Evolutionary conservation across 64 coral and sea anemone species (phyloP).

Genomic region (Acropora yongei): DNA sequence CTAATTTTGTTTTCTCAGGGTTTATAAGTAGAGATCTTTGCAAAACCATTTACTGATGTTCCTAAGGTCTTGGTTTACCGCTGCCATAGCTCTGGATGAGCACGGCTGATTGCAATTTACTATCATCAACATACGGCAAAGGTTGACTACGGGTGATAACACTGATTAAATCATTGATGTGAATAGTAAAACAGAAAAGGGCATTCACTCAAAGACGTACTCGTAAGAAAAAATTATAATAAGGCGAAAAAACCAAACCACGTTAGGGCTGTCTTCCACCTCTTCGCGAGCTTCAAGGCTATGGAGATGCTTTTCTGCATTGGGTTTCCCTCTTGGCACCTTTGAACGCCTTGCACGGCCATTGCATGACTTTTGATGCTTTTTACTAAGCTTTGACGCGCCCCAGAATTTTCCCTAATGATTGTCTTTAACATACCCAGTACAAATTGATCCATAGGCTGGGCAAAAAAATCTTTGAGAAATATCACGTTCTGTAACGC

Average conservation of each 20-base stretch:
- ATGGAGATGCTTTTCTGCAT: background rate
- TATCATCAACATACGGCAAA: background rate
- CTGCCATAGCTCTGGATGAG: background rate
- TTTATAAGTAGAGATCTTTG: slow-evolving; percentile 35
- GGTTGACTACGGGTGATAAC: background rate
- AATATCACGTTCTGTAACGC: slow-evolving; percentile 36
- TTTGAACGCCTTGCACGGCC: background rate
- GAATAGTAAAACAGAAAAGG: background rate
- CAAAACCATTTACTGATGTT: slow-evolving; percentile 5
- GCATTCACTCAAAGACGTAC: too few relatives aligned
- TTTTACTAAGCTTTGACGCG: background rate
- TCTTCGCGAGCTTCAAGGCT: background rate
- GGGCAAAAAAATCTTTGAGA: slow-evolving; percentile 53
- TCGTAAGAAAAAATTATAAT: too few relatives aligned
- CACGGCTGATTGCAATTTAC: background rate
- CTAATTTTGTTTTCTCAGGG: slow-evolving; percentile 44
- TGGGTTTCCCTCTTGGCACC: background rate
- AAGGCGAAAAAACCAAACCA: too few relatives aligned
- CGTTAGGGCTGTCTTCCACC: background rate
- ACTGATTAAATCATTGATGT: background rate
- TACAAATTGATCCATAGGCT: slow-evolving; percentile 45
- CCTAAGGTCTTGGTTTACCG: slow-evolving; percentile 6
- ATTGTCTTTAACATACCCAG: background rate
- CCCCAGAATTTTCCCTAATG: background rate
- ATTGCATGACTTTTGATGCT: slow-evolving; percentile 55